These are phyloP conservation scores for Fragum fragum DNA, from an alignment of 2,888 invertebrate species.

Conservation along the genomic window DNA sequence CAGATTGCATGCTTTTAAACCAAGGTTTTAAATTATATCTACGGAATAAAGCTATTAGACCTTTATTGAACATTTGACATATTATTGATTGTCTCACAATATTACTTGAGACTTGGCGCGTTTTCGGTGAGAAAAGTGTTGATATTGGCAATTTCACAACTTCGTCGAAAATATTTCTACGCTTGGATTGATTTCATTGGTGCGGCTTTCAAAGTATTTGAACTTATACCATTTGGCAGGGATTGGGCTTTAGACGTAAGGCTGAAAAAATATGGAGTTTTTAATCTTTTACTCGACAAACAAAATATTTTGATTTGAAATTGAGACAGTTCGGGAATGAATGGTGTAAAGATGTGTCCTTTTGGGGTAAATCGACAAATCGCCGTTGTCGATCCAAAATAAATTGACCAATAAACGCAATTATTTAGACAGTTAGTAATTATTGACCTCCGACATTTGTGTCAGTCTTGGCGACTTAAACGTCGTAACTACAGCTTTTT, in stretches of 20 bases:
- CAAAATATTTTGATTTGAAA: neutral
- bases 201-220: slow-evolving; percentile 8
- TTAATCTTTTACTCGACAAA: neutral
- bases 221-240: slow-evolving; percentile 1
- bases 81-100: too few relatives aligned
- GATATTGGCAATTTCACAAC: slow-evolving; percentile 31
- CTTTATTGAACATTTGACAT: too few relatives aligned
- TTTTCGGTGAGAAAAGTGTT: neutral
- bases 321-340: neutral
- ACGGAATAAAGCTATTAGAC: too few relatives aligned
- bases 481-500: too few relatives aligned
- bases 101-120: neutral
- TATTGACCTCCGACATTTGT: too few relatives aligned
- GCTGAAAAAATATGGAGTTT: neutral
- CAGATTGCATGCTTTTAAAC: too few relatives aligned
- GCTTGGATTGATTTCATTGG: slow-evolving; percentile 26
- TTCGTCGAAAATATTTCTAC: slow-evolving; percentile 30
- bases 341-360: neutral
- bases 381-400: too few relatives aligned
- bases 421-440: too few relatives aligned
- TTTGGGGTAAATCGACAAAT: too few relatives aligned
- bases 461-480: too few relatives aligned
- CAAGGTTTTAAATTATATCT: too few relatives aligned
- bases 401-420: too few relatives aligned
- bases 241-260: slow-evolving; percentile 7